These are phyloP conservation scores for Limnothrissa miodon DNA, from an alignment of 2,113 vertebrate genomes.

Conservation along the genomic window DNA sequence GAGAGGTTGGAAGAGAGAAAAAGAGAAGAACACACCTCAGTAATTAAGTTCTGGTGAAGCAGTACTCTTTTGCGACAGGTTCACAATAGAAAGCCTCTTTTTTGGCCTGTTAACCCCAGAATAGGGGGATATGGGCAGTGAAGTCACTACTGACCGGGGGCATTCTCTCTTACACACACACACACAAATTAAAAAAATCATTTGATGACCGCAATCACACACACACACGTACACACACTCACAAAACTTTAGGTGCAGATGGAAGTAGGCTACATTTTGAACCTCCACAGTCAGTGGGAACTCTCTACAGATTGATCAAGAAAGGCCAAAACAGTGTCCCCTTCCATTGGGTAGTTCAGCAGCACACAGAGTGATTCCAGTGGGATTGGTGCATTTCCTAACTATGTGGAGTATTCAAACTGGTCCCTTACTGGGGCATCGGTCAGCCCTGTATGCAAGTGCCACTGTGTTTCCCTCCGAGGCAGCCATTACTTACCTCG, in stretches of 20 bases:
- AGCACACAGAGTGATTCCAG: not conserved
- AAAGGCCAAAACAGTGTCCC: too few species aligned
- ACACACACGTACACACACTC: not conserved
- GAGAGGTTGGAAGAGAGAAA: not conserved
- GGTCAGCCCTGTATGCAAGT: too few species aligned
- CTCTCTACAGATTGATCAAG: too few species aligned
- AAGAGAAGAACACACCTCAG: not conserved
- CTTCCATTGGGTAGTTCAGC: too few species aligned
- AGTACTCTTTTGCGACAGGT: not conserved
- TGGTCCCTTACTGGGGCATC: too few species aligned
- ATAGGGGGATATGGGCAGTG: too few species aligned
- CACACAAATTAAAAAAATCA: too few species aligned
- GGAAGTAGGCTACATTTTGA: too few species aligned
- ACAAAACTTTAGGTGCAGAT: not conserved
- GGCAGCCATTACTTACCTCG: not conserved
- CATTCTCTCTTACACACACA: not conserved
- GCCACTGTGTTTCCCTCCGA: not conserved
- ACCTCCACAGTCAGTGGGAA: too few species aligned
- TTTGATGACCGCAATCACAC: not conserved
- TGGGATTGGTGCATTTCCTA: not conserved
- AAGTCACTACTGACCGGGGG: not conserved
- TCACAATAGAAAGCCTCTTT: not conserved
- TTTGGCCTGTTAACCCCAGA: not conserved
- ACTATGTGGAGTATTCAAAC: not conserved
- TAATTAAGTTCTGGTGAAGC: constrained; percentile 16